phyloP scores from a whole-genome alignment of 2,797 vertebrate genomes.

The Syndactyla subalaris region DNA sequence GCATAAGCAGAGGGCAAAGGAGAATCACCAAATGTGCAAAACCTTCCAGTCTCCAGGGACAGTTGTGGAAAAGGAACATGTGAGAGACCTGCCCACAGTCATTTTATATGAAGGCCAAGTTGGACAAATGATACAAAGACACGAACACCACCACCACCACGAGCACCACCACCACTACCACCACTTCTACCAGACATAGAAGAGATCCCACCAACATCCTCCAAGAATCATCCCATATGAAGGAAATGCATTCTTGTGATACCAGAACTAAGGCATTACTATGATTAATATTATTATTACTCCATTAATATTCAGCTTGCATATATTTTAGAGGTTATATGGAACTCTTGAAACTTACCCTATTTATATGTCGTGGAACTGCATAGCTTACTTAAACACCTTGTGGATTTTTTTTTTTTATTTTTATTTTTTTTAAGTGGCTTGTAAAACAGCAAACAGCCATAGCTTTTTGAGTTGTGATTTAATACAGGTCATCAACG shows the following conservation, averaged over 20 bases:
- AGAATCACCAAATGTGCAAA: constrained; percentile 84
- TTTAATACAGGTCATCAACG: constrained; percentile 42
- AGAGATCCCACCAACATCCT: neutral
- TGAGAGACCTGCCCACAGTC: constrained; percentile 89
- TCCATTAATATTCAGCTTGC: constrained; percentile 77
- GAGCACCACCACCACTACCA: constrained; percentile 99
- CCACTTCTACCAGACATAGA: constrained; percentile 98
- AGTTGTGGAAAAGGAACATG: constrained; percentile 89
- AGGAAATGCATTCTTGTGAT: constrained; percentile 61
- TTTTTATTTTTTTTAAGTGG: constrained; percentile 19
- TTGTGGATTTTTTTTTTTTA: constrained; percentile 35
- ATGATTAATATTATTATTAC: constrained; percentile 76
- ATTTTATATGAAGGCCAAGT: constrained; percentile 91
- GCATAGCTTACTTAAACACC: constrained; percentile 69
- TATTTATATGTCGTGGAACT: constrained; percentile 79
- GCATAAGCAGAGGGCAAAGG: constrained; percentile 93
- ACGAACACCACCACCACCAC: constrained; percentile 97
- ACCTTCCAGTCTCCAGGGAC: constrained; percentile 79
- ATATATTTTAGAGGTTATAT: constrained; percentile 76
- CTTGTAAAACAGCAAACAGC: constrained; percentile 60
- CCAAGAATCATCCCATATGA: constrained; percentile 53
- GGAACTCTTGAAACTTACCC: constrained; percentile 73
- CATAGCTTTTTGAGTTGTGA: constrained; percentile 58
- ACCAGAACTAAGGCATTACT: constrained; percentile 65
- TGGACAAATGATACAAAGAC: constrained; percentile 93